Conservation (phyloP, 1,140 invertebrate genomes). For the Oscheius sp. region DNA sequence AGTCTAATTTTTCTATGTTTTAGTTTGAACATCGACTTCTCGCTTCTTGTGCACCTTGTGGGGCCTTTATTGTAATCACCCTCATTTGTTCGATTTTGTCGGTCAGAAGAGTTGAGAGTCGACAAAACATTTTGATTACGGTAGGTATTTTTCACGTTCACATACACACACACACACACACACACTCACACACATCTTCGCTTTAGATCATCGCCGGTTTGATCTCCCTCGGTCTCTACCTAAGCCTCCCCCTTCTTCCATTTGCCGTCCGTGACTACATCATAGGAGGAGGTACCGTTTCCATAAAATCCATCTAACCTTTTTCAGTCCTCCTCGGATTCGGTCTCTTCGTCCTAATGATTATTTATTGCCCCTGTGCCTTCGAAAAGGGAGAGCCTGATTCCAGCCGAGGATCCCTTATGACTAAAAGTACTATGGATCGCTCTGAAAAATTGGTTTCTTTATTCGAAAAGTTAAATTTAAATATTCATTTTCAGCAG, state of each 20-base stretch:
- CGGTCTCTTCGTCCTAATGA: constrained; percentile 25
- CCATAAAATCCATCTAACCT: background rate
- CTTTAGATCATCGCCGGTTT: constrained; percentile 17
- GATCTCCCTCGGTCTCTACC: constrained; percentile 22
- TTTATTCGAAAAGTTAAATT: background rate
- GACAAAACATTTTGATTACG: constrained; percentile 37
- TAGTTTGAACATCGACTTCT: constrained; percentile 35
- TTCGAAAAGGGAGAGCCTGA: background rate
- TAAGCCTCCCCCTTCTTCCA: constrained; percentile 30
- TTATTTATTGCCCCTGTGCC: constrained; percentile 21
- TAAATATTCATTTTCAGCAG: background rate
- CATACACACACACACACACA: background rate
- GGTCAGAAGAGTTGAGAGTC: constrained; percentile 29
- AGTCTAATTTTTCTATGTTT: background rate
- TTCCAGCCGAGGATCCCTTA: background rate
- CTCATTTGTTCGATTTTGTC: constrained; percentile 34
- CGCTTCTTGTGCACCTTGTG: constrained; percentile 22
- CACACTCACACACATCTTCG: background rate
- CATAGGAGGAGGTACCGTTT: constrained; percentile 27
- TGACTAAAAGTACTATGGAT: constrained; percentile 1
- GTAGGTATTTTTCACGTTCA: constrained; percentile 8
- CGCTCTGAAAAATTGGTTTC: background rate
- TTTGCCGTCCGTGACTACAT: constrained; percentile 29
- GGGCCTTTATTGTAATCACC: constrained; percentile 26
- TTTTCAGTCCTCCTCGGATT: constrained; percentile 32